Conservation (phyloP, 1,140 invertebrate species). For the Tetramorium alpestre region DNA sequence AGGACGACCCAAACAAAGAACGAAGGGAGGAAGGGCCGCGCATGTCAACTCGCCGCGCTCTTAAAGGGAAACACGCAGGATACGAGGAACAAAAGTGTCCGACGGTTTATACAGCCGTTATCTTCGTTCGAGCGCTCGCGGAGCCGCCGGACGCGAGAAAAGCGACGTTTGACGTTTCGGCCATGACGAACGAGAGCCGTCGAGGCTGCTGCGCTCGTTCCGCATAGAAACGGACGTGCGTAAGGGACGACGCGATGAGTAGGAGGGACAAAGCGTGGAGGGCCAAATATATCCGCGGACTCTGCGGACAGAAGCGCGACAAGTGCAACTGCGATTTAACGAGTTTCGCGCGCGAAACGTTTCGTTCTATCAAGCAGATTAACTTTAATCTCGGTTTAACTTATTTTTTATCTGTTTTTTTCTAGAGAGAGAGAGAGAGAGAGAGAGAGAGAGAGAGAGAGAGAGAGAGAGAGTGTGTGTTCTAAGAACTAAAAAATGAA, state of each 20-base stretch:
- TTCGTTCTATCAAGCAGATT: too few species aligned
- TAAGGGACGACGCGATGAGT: background rate
- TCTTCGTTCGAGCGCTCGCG: background rate
- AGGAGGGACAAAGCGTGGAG: background rate
- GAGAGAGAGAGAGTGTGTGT: too few species aligned
- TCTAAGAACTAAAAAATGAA: too few species aligned
- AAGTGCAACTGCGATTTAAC: background rate
- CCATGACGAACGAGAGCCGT: background rate
- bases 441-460: too few species aligned
- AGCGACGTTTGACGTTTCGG: background rate
- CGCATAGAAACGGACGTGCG: background rate
- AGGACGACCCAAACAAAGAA: constrained; percentile 78
- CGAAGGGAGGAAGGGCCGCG: constrained; percentile 66
- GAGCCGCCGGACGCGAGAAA: background rate
- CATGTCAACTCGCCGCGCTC: constrained; percentile 64
- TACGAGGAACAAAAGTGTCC: constrained; percentile 61
- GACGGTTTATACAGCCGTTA: background rate
- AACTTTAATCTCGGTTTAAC: too few species aligned
- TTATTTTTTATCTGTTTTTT: too few species aligned
- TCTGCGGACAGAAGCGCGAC: background rate
- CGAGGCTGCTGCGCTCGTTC: too few species aligned
- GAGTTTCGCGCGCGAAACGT: too few species aligned
- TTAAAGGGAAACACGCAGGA: constrained; percentile 77
- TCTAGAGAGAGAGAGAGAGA: too few species aligned
- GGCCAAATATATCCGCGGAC: constrained; percentile 19